phyloP scores from a whole-genome alignment of 35 echinoderm and acorn worm genomes.

The Amphiura filiformis region DNA sequence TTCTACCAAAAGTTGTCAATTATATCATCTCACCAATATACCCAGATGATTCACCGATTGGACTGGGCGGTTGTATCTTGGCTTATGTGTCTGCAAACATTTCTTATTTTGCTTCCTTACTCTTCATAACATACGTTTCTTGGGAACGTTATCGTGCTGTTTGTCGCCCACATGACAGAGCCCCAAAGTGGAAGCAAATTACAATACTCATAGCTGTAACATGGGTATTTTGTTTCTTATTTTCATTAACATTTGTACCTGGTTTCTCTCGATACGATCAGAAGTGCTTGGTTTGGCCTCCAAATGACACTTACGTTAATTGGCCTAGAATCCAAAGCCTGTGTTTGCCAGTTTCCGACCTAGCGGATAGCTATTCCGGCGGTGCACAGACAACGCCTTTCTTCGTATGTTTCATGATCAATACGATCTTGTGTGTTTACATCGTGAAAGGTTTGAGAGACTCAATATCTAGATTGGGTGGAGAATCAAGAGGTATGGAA shows the following conservation, averaged over 20 bases:
- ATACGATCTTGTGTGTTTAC: background rate
- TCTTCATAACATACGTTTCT: slow-evolving; percentile 35
- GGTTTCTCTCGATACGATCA: background rate
- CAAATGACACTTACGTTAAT: background rate
- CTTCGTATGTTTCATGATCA: background rate
- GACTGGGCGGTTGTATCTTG: slow-evolving; percentile 45
- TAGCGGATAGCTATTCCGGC: background rate
- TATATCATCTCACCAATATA: slow-evolving; percentile 37
- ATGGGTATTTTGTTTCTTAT: background rate
- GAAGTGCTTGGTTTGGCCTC: background rate
- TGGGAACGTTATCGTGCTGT: slow-evolving; percentile 58
- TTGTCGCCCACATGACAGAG: background rate
- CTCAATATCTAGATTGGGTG: background rate
- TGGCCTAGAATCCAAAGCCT: background rate
- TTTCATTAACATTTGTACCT: background rate
- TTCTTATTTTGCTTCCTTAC: slow-evolving; percentile 33
- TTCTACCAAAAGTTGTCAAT: slow-evolving; percentile 34
- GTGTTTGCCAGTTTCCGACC: background rate
- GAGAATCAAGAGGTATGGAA: background rate
- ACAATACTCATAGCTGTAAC: background rate
- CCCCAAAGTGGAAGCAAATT: background rate
- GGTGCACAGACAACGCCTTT: background rate
- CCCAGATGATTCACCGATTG: slow-evolving; percentile 37
- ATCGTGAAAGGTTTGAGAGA: background rate
- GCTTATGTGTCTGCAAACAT: slow-evolving; percentile 38